phyloP scores from a whole-genome alignment of 2,797 vertebrate species.

The Aphelocoma californica region DNA sequence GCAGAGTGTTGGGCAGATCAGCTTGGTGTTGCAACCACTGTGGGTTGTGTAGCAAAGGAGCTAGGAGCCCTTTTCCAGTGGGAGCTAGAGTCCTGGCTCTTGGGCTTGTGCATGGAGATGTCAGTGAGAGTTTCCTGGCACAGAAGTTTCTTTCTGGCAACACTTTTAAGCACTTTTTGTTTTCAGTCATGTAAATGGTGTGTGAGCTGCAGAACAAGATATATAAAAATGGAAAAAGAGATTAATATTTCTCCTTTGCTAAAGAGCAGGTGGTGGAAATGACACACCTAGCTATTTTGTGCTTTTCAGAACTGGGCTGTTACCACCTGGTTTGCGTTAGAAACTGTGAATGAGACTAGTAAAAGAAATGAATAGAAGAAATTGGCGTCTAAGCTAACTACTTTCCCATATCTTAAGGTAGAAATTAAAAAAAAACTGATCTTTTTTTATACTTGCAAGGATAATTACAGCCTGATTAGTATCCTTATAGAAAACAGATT shows the following conservation, averaged over 20 bases:
- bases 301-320: not conserved
- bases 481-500: constrained; percentile 3
- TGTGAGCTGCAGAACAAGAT: not conserved
- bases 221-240: not conserved
- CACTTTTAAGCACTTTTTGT: not conserved
- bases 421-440: not conserved
- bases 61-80: not conserved
- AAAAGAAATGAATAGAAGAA: not conserved
- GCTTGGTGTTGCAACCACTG: rapidly evolving
- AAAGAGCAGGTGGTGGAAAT: not conserved
- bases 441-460: not conserved
- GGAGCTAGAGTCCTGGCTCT: not conserved
- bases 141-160: not conserved
- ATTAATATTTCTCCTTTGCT: not conserved
- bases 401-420: not conserved
- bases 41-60: not conserved
- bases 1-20: too few relatives aligned
- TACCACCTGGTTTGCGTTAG: not conserved
- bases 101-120: not conserved
- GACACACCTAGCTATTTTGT: not conserved
- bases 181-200: not conserved
- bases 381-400: not conserved
- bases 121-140: not conserved
- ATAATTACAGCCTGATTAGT: not conserved
- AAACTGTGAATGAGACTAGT: not conserved